Evolutionary conservation across 1,140 invertebrate genomes (phyloP).

Genomic region (Magallana angulata): DNA sequence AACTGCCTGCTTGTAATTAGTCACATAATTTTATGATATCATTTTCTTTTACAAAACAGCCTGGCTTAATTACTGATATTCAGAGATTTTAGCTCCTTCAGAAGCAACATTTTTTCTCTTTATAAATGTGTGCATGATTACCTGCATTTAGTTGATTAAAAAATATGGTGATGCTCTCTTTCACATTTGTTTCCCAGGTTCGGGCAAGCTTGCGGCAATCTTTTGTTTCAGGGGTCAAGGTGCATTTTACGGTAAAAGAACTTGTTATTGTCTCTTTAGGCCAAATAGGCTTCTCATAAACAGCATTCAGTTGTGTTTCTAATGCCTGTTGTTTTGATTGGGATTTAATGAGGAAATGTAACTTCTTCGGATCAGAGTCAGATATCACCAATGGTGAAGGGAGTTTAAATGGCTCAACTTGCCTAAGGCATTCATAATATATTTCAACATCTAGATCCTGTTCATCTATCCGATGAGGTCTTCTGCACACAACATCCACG

Average conservation of each 20-base stretch:
- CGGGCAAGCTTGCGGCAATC: constrained; percentile 47
- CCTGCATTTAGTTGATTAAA: constrained; percentile 38
- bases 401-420: constrained; percentile 35
- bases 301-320: constrained; percentile 21
- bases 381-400: not conserved
- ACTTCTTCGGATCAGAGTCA: constrained; percentile 15
- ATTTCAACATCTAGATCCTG: constrained; percentile 47
- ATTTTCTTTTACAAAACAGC: constrained; percentile 35
- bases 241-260: constrained; percentile 43
- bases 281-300: constrained; percentile 38
- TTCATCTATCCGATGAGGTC: constrained; percentile 55
- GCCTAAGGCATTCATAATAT: constrained; percentile 60
- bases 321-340: constrained; percentile 20
- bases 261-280: constrained; percentile 15
- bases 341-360: constrained; percentile 35
- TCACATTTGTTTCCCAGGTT: constrained; percentile 50
- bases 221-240: constrained; percentile 46
- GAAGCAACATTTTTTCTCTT: not conserved
- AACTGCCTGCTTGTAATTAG: constrained; percentile 48
- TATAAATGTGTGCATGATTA: too few relatives aligned
- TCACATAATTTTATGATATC: constrained; percentile 41
- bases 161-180: constrained; percentile 41
- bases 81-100: constrained; percentile 28
- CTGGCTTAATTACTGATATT: constrained; percentile 40
- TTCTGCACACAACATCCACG: constrained; percentile 10